phyloP scores from a whole-genome alignment of 2,113 vertebrate genomes.

The Scomber scombrus region DNA sequence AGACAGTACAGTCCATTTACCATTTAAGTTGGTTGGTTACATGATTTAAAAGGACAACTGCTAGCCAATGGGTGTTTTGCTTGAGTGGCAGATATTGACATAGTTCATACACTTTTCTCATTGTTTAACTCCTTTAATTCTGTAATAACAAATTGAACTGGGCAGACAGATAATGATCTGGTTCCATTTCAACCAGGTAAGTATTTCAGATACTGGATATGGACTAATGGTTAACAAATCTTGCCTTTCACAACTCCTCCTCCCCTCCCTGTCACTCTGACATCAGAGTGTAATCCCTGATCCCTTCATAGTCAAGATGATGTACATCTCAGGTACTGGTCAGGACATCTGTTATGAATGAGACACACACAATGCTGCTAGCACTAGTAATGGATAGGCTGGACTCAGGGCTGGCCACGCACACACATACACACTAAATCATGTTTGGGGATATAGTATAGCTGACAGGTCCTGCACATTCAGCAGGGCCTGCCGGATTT shows the following conservation, averaged over 20 bases:
- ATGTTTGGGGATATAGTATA: slow-evolving; percentile 73
- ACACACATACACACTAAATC: slow-evolving; percentile 65
- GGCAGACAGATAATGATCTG: background rate
- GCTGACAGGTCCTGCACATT: slow-evolving; percentile 81
- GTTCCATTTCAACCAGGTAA: background rate
- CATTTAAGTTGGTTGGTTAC: too few species aligned
- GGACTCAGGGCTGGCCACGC: slow-evolving; percentile 56
- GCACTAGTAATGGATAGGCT: slow-evolving; percentile 82
- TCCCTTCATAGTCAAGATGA: slow-evolving; percentile 78
- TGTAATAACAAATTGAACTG: too few species aligned
- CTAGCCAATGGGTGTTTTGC: too few species aligned
- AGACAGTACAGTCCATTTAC: too few species aligned
- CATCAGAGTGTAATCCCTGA: slow-evolving; percentile 67
- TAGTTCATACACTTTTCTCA: too few species aligned
- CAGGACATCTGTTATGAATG: slow-evolving; percentile 84
- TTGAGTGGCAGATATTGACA: too few species aligned
- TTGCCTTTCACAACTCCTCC: background rate
- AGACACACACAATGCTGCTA: slow-evolving; percentile 77
- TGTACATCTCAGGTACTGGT: slow-evolving; percentile 75
- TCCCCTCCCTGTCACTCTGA: background rate
- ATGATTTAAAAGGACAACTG: too few species aligned
- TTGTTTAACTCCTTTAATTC: too few species aligned
- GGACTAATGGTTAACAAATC: slow-evolving; percentile 1
- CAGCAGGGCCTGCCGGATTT: slow-evolving; percentile 79
- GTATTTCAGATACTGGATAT: background rate